Evolutionary conservation across 2,797 vertebrate genomes (phyloP).

Genomic region (Sebastes variabilis): DNA sequence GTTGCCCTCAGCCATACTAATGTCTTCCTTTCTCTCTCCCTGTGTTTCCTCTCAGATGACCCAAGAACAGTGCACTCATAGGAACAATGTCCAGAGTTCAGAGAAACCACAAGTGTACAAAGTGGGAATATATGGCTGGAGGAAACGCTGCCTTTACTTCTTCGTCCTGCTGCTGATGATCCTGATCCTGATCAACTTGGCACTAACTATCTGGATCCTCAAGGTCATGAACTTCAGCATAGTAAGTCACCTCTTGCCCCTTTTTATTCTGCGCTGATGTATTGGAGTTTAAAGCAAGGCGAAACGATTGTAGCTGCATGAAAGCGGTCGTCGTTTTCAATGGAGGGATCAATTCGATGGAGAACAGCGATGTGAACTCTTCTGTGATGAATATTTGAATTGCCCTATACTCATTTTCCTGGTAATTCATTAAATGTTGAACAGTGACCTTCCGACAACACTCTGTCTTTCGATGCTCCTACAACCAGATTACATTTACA

Average conservation of each 20-base stretch:
- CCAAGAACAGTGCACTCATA: slow-evolving; percentile 96
- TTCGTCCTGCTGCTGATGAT: slow-evolving; percentile 98
- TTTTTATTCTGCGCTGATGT: background rate
- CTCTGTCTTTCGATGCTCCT: background rate
- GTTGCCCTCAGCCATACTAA: background rate
- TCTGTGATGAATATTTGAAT: background rate
- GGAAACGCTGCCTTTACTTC: slow-evolving; percentile 99
- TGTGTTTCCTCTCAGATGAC: slow-evolving; percentile 82
- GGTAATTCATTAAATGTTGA: background rate
- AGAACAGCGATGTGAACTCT: background rate
- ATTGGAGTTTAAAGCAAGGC: background rate
- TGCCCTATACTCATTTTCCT: background rate
- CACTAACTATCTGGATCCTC: slow-evolving; percentile 99
- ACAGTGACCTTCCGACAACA: background rate
- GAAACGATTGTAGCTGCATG: background rate
- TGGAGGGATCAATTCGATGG: background rate
- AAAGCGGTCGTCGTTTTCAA: background rate
- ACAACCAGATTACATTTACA: background rate
- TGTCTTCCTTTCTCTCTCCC: background rate
- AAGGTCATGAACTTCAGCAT: slow-evolving; percentile 99
- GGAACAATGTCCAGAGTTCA: slow-evolving; percentile 93
- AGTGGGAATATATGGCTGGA: slow-evolving; percentile 99
- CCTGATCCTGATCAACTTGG: slow-evolving; percentile 98
- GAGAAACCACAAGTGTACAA: slow-evolving; percentile 98
- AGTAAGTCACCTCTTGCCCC: slow-evolving; percentile 84